Conservation (phyloP, 2,888 invertebrate species). For the Acronicta alni region DNA sequence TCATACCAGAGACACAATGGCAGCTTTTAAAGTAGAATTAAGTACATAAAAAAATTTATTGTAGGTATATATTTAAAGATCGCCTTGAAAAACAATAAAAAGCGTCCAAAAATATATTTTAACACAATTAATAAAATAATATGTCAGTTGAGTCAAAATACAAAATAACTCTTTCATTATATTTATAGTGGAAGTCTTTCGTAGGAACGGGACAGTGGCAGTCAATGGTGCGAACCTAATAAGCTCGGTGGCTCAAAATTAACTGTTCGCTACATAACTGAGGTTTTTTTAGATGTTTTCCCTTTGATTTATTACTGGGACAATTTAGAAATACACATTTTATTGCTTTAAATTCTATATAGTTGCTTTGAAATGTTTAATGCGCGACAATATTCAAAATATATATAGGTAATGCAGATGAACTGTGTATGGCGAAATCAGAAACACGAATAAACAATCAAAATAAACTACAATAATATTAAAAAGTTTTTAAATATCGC, state of each 20-base stretch:
- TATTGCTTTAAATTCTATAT: slow-evolving; percentile 3
- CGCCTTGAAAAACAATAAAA: slow-evolving; percentile 3
- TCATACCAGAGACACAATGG: no score
- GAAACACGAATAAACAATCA: not conserved
- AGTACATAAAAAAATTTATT: no score
- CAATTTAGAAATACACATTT: slow-evolving; percentile 1
- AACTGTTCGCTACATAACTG: slow-evolving; percentile 19
- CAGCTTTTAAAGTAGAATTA: no score
- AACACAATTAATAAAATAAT: slow-evolving; percentile 25
- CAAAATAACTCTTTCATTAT: slow-evolving; percentile 43
- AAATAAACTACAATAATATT: slow-evolving; percentile 10
- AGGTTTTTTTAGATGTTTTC: slow-evolving; percentile 19
- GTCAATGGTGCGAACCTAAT: slow-evolving; percentile 49
- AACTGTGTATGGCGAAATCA: no score
- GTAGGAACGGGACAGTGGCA: slow-evolving; percentile 37
- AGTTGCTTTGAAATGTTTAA: no score
- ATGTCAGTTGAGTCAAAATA: slow-evolving; percentile 39
- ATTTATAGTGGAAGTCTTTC: slow-evolving; percentile 23
- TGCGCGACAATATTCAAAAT: no score
- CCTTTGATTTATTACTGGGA: slow-evolving; percentile 18
- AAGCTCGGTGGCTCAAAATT: slow-evolving; percentile 40
- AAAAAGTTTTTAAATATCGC: slow-evolving; percentile 3
- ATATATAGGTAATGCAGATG: no score
- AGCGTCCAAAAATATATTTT: not conserved
- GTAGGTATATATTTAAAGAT: not conserved